Conservation (phyloP, 1,140 invertebrate genomes). For the Thaumetopoea pityocampa region DNA sequence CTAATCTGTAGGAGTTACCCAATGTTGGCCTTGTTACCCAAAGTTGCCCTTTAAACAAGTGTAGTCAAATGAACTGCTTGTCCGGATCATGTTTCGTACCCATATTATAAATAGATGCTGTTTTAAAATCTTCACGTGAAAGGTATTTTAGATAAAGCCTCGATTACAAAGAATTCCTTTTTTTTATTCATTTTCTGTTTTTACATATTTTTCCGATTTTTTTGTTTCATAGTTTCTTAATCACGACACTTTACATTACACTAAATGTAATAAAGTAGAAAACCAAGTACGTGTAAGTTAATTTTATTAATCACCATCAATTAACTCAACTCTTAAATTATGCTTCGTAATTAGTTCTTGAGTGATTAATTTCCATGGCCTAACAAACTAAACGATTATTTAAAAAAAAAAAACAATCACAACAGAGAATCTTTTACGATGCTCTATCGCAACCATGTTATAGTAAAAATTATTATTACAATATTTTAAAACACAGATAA, state of each 20-base stretch:
- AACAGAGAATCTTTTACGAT: slow-evolving; percentile 44
- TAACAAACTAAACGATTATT: slow-evolving; percentile 53
- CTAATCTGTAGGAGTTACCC: too few species aligned
- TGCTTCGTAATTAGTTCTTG: slow-evolving; percentile 50
- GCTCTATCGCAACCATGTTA: slow-evolving; percentile 36
- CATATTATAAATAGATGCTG: too few species aligned
- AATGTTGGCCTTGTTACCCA: background rate
- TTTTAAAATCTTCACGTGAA: too few species aligned
- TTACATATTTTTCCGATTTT: slow-evolving; percentile 72
- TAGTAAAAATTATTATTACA: slow-evolving; percentile 23
- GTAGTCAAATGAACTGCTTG: background rate
- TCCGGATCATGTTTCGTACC: too few species aligned
- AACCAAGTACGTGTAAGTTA: slow-evolving; percentile 66
- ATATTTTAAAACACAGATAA: slow-evolving; percentile 21
- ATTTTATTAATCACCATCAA: slow-evolving; percentile 67
- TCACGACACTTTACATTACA: slow-evolving; percentile 64
- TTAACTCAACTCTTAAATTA: slow-evolving; percentile 60
- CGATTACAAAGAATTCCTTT: slow-evolving; percentile 68
- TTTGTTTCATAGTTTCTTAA: slow-evolving; percentile 57
- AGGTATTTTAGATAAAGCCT: slow-evolving; percentile 40
- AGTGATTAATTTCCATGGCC: slow-evolving; percentile 51
- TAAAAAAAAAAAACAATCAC: slow-evolving; percentile 49
- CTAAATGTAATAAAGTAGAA: slow-evolving; percentile 70
- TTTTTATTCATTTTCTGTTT: slow-evolving; percentile 71
- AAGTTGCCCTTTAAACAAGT: background rate